phyloP scores from a whole-genome alignment of 2,888 invertebrate genomes.

The Heteromyza rotundicornis region DNA sequence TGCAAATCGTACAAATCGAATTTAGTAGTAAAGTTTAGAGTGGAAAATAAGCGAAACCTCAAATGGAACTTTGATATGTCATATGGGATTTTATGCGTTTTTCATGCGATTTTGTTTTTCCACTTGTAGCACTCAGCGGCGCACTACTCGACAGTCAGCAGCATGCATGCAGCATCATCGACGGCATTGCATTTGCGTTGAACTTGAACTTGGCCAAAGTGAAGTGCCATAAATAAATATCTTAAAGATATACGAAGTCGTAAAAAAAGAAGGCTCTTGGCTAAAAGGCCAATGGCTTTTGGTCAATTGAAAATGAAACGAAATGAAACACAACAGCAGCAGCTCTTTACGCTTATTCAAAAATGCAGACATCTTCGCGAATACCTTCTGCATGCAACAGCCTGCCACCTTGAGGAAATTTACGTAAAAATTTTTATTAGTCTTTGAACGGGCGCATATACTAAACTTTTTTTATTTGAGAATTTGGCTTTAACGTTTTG shows the following conservation, averaged over 20 bases:
- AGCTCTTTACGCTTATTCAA: not conserved
- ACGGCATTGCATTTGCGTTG: not conserved
- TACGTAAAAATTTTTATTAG: too few species aligned
- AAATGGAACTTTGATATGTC: not conserved
- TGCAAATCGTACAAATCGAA: too few species aligned
- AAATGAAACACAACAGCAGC: not conserved
- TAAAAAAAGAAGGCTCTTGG: slow-evolving; percentile 42
- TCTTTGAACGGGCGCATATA: too few species aligned
- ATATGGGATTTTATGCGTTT: not conserved
- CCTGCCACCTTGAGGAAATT: too few species aligned
- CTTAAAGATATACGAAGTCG: slow-evolving; percentile 51
- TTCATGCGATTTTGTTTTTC: not conserved
- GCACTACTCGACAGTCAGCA: not conserved
- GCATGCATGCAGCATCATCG: not conserved
- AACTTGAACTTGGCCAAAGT: slow-evolving; percentile 1
- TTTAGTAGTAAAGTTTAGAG: too few species aligned
- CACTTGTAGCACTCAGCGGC: too few species aligned
- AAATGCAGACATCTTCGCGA: too few species aligned
- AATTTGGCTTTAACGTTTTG: too few species aligned
- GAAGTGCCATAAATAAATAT: slow-evolving; percentile 47
- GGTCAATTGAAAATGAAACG: not conserved
- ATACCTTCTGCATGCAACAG: too few species aligned
- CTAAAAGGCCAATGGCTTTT: not conserved
- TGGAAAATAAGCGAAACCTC: too few species aligned
- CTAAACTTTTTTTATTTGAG: too few species aligned